Evolutionary conservation across 2,113 vertebrate genomes (phyloP).

Genomic region (Oreocharis arfaki): DNA sequence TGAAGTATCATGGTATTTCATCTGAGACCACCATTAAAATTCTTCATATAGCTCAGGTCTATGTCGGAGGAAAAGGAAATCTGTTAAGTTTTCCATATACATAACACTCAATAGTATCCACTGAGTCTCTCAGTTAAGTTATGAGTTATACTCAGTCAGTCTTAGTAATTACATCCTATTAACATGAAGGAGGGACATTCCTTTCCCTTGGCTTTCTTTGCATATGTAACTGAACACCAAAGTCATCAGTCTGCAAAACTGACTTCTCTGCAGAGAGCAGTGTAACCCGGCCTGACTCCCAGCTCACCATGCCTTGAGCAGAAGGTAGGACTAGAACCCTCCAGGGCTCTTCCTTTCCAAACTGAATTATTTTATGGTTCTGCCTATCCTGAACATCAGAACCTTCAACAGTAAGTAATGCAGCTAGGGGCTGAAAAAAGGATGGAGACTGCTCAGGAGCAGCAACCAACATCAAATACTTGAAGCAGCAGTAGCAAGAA

Average conservation of each 20-base stretch:
- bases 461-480: background rate
- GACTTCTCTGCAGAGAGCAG: background rate
- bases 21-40: background rate
- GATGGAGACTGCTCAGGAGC: background rate
- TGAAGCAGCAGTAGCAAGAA: background rate
- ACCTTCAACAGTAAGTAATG: background rate
- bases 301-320: background rate
- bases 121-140: background rate
- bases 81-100: background rate
- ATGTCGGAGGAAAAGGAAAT: background rate
- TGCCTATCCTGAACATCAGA: background rate
- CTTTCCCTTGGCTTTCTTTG: background rate
- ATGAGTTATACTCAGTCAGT: background rate
- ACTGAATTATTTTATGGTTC: background rate
- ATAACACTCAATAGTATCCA: background rate
- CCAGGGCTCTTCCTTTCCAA: background rate
- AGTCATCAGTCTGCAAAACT: background rate
- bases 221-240: background rate
- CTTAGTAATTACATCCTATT: background rate
- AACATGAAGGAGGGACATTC: background rate
- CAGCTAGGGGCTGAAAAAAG: background rate
- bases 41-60: background rate
- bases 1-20: background rate
- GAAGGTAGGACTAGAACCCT: background rate
- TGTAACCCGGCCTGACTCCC: background rate